phyloP scores from a whole-genome alignment of 2,797 vertebrate genomes.

The Scomberomorus guttatus region DNA sequence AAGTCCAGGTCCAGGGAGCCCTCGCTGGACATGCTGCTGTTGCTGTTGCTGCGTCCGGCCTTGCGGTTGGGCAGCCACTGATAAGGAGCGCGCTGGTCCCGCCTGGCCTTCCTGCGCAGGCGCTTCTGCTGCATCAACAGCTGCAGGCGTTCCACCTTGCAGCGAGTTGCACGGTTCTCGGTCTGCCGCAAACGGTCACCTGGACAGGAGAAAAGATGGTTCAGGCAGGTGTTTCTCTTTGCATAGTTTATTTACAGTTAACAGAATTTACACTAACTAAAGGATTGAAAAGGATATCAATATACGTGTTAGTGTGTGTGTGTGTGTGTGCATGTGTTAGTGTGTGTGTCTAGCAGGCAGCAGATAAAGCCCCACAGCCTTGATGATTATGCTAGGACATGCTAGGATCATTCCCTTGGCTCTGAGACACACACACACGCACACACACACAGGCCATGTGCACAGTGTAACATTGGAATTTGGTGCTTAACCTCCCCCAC shows the following conservation, averaged over 20 bases:
- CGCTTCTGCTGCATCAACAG: conserved; percentile 97
- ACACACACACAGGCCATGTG: conserved; percentile 16
- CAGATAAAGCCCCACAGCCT: conserved; percentile 59
- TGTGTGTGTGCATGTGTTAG: conserved; percentile 28
- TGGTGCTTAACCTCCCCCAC: conserved; percentile 58
- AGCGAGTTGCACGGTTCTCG: conserved; percentile 96
- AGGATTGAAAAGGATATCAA: conserved; percentile 19
- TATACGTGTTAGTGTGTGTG: conserved; percentile 48
- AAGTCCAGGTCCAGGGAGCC: conserved; percentile 96
- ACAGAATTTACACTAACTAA: conserved; percentile 5
- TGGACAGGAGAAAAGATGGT: conserved; percentile 58
- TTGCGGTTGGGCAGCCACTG: conserved; percentile 96
- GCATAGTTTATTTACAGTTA: conserved; percentile 11
- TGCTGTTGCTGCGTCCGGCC: conserved; percentile 93
- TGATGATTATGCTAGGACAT: conserved; percentile 44
- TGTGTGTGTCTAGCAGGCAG: conserved; percentile 34
- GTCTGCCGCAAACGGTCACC: conserved; percentile 96
- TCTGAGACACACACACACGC: conserved; percentile 37
- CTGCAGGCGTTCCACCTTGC: conserved; percentile 98
- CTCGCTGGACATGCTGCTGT: conserved; percentile 93
- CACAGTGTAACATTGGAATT: conserved; percentile 46
- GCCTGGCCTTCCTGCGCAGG: conserved; percentile 93
- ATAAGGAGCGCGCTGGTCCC: conserved; percentile 93
- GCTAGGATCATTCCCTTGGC: conserved; percentile 33
- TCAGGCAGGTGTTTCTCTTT: conserved; percentile 22